A percentile compares a stretch with the other conserved stretches of the same genome.
Evolutionary conservation across 53 echinoderm and acorn worm genomes (phyloP).

Genomic region (Paracentrotus lividus): DNA sequence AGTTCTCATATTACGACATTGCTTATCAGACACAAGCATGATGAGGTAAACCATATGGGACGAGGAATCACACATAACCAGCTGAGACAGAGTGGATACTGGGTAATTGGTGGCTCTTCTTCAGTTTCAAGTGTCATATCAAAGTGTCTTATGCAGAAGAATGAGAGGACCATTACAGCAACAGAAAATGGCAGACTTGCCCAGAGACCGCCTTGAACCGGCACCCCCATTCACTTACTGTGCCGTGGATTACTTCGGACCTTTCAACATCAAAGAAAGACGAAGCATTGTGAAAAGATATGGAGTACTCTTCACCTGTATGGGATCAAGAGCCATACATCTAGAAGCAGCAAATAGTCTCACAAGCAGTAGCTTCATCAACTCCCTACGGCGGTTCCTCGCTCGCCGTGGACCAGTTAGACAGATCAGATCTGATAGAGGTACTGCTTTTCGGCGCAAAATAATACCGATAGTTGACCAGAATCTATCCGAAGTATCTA

Average conservation of each 20-base stretch:
- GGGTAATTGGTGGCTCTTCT: constrained; percentile 74
- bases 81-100: constrained; percentile 75
- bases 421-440: constrained; percentile 77
- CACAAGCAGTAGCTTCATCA: constrained; percentile 75
- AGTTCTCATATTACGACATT: constrained; percentile 68
- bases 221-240: constrained; percentile 79
- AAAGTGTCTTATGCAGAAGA: constrained; percentile 71
- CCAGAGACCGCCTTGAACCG: constrained; percentile 67
- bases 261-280: constrained; percentile 72
- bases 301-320: constrained; percentile 77
- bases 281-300: constrained; percentile 76
- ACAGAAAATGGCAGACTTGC: constrained; percentile 86
- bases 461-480: constrained; percentile 67
- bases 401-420: constrained; percentile 75
- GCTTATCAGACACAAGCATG: constrained; percentile 72
- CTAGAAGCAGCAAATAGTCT: constrained; percentile 71
- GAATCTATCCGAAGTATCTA: constrained; percentile 45
- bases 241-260: constrained; percentile 84
- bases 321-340: constrained; percentile 81
- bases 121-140: constrained; percentile 68
- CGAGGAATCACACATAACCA: constrained; percentile 66
- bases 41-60: constrained; percentile 73
- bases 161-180: constrained; percentile 60
- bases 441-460: constrained; percentile 70
- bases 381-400: constrained; percentile 74